Evolutionary conservation across 2,113 vertebrate species (phyloP), one percentile per base, ranked within the genome.

Genomic region (Zapornia atra): DNA sequence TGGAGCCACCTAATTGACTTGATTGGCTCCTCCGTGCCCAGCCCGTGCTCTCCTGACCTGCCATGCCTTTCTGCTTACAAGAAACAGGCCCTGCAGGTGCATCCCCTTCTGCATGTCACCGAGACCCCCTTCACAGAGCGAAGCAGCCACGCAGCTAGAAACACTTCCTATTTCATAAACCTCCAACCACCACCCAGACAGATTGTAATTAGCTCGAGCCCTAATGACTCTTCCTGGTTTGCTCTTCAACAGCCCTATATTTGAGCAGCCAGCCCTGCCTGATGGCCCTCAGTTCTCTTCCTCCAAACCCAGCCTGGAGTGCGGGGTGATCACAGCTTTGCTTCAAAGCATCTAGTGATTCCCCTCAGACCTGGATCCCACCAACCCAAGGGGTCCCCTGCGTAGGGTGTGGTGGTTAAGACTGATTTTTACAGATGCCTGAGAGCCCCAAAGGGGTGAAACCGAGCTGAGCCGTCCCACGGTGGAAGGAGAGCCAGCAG

Each of bases 91-190:
- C 73, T 46, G 94, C 94, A 96, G 93, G 85, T 92, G 87, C 68
- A n/a, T 42, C 85, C 71, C 36, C 68, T 82, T 60, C 82, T 46
- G 66, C 82, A 5, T 4, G 7, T 13, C 86, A 38, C 82, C 2
- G 0, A 40, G 24, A 63, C 29, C 22, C 10, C 46, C 70, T 8
- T 40, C 10, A 69, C 54, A 0, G 1, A 38, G 65, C 4, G 1
- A 34, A 72, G 91, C 95, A 96, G 86, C 75, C 85, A 22, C 26
- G 85, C 92, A 93, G 82, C 36, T 7, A 81, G 25, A 81, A 64
- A 77, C 82, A 60, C 79, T 83, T 95, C 93, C 88, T 66, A 66
- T 63, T 77, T 92, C 68, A 54, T 5, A 76, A 88, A 54, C 89
- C 78, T 46, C 42, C 51, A 82, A 7, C 54, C 92, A 77, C 75